These are phyloP conservation scores for Phrynosoma blainvillii DNA, from an alignment of 2,113 vertebrate genomes.

Conservation along the genomic window DNA sequence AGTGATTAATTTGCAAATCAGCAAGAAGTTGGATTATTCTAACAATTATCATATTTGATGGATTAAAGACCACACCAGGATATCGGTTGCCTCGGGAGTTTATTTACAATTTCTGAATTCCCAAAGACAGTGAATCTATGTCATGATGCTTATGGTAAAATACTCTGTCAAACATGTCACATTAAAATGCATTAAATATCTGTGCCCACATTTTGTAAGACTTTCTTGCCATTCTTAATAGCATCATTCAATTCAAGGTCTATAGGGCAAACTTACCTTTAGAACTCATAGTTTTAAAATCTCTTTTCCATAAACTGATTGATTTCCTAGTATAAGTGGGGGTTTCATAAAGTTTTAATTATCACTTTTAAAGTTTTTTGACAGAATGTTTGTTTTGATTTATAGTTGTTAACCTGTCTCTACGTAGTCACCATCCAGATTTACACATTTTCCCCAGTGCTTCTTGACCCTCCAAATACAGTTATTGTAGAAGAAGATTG, in stretches of 20 bases:
- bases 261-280: neutral
- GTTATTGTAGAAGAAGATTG: no score
- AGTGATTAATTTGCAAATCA: conserved; percentile 67
- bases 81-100: conserved; percentile 51
- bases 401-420: no score
- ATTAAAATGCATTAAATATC: conserved; percentile 34
- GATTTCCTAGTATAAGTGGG: neutral
- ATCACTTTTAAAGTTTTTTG: no score
- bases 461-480: no score
- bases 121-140: conserved; percentile 16
- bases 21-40: conserved; percentile 48
- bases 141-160: conserved; percentile 31
- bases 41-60: conserved; percentile 68
- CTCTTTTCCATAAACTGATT: neutral
- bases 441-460: no score
- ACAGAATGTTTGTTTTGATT: no score
- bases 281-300: neutral
- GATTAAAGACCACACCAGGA: conserved; percentile 47
- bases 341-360: no score
- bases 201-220: neutral
- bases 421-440: no score
- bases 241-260: conserved; percentile 13
- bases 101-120: conserved; percentile 59
- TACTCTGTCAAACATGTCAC: conserved; percentile 3
- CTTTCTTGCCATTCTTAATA: neutral